Evolutionary conservation across 64 coral and sea anemone species (phyloP).

Genomic region (Actinia equina): DNA sequence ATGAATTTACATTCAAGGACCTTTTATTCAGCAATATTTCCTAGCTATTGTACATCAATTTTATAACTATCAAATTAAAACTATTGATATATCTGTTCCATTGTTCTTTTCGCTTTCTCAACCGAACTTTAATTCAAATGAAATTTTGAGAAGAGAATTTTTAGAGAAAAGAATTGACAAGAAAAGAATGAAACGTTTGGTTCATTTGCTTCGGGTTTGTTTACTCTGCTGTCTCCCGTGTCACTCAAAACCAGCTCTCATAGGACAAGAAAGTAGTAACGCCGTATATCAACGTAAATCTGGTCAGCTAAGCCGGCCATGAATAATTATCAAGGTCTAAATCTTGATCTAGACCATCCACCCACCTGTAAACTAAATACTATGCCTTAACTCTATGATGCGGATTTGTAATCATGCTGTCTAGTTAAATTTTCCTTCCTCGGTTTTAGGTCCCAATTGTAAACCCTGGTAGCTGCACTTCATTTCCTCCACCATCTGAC

Average conservation of each 20-base stretch:
- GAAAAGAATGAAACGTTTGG: background rate
- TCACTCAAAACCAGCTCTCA: background rate
- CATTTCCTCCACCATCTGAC: constrained; percentile 2
- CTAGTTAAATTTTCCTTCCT: background rate
- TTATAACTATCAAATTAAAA: too few species aligned
- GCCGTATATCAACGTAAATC: background rate
- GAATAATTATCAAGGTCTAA: background rate
- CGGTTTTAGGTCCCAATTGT: background rate
- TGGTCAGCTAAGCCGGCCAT: background rate
- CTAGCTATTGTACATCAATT: too few species aligned
- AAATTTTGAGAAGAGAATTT: too few species aligned
- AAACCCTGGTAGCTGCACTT: constrained; percentile 7
- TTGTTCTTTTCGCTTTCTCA: too few species aligned
- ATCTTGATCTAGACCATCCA: background rate
- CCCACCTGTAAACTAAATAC: background rate
- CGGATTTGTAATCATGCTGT: background rate
- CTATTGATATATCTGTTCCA: too few species aligned
- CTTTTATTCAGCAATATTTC: too few species aligned
- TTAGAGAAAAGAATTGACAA: too few species aligned
- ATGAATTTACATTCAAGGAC: too few species aligned
- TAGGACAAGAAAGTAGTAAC: background rate
- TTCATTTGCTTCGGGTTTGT: constrained; percentile 4
- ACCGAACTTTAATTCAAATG: too few species aligned
- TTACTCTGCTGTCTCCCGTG: background rate
- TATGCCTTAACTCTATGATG: background rate